phyloP scores from a whole-genome alignment of 2,113 vertebrate genomes.

The Accipiter virgatus region DNA sequence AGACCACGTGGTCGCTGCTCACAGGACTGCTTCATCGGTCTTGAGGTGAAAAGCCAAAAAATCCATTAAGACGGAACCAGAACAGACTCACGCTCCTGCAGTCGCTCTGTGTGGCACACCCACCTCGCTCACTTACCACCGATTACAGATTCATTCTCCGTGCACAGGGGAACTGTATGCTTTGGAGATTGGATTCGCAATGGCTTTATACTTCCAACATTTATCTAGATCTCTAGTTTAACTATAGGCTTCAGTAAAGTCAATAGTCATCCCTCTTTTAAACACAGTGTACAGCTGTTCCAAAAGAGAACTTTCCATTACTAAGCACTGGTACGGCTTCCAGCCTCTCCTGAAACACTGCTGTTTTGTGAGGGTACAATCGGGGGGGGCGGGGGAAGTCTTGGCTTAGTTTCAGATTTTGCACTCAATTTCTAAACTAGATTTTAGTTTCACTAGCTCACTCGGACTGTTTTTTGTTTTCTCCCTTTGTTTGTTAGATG shows the following conservation, averaged over 20 bases:
- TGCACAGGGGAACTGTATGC: not conserved
- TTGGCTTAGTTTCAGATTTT: not conserved
- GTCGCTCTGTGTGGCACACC: not conserved
- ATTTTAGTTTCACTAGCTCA: not conserved
- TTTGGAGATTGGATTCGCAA: not conserved
- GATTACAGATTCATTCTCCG: not conserved
- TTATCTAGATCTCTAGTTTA: not conserved
- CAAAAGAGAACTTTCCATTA: not conserved
- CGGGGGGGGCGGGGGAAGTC: rapidly evolving
- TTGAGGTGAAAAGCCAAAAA: not conserved
- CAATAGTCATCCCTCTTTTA: not conserved
- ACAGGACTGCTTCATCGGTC: not conserved
- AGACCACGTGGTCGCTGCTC: not conserved
- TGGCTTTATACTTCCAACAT: not conserved
- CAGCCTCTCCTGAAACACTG: not conserved
- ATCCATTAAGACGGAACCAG: not conserved
- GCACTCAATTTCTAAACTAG: not conserved
- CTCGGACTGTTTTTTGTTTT: not conserved
- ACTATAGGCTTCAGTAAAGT: not conserved
- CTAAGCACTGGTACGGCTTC: not conserved
- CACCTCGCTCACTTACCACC: not conserved
- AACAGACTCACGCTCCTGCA: not conserved
- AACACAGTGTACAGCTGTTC: not conserved
- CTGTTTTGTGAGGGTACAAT: not conserved
- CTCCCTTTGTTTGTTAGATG: not conserved